Conservation (phyloP, 2,888 invertebrate species). For the Lithophane leautieri region DNA sequence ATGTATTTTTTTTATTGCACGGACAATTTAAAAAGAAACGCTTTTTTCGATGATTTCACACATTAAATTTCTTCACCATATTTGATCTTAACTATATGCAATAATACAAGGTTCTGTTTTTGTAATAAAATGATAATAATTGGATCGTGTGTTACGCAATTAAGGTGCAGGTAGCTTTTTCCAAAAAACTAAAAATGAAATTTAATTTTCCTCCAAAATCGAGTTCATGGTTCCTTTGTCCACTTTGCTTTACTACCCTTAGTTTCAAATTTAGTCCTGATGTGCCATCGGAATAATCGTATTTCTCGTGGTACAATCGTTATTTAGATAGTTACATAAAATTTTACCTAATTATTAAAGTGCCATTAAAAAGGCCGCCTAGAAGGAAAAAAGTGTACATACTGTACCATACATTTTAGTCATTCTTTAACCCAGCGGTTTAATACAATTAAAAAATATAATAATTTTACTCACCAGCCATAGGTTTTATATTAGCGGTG, state of each 20-base stretch:
- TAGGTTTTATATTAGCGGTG: constrained; percentile 98
- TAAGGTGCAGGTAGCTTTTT: not conserved
- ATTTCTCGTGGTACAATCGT: not conserved
- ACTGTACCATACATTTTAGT: not conserved
- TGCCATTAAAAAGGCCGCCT: too few relatives aligned
- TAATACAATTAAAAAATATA: not conserved
- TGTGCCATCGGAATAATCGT: not conserved
- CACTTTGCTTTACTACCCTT: not conserved
- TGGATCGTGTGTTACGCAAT: too few relatives aligned
- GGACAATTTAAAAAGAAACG: not conserved
- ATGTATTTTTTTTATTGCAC: not conserved
- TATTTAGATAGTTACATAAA: not conserved
- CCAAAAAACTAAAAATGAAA: not conserved
- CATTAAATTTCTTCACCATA: not conserved
- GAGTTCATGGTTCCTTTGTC: not conserved
- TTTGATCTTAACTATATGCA: not conserved
- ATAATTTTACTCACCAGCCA: constrained; percentile 92
- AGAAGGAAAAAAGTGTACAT: not conserved
- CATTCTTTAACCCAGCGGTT: not conserved
- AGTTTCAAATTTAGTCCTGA: not conserved
- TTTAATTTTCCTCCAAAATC: not conserved
- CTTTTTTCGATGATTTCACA: not conserved
- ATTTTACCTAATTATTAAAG: not conserved
- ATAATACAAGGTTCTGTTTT: not conserved
- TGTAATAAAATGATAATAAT: too few relatives aligned